Conservation (phyloP, 1,140 invertebrate species). For the Solen grandis region DNA sequence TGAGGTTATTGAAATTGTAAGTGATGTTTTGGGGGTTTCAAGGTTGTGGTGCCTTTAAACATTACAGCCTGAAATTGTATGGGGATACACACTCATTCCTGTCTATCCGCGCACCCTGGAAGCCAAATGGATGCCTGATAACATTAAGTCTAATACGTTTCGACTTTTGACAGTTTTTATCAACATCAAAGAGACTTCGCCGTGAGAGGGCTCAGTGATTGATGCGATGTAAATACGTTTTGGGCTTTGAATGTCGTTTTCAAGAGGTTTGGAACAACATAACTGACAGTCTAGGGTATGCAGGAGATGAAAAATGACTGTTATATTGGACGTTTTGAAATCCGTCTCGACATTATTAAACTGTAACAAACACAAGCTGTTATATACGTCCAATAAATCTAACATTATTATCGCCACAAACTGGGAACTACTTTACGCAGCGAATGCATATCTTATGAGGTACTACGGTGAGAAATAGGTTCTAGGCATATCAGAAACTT, state of each 20-base stretch:
- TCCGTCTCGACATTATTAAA: conserved; percentile 55
- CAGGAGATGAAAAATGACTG: conserved; percentile 54
- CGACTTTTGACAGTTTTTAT: conserved; percentile 61
- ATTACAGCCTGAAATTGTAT: too few relatives aligned
- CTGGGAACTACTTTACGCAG: conserved; percentile 48
- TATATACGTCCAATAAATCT: conserved; percentile 52
- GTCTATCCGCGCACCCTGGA: conserved; percentile 41
- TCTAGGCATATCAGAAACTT: not conserved
- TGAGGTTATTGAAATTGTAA: too few relatives aligned
- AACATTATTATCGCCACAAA: conserved; percentile 46
- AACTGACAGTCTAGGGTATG: conserved; percentile 46
- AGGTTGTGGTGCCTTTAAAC: too few relatives aligned
- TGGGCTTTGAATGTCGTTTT: conserved; percentile 53
- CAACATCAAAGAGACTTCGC: conserved; percentile 52
- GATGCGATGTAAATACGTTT: conserved; percentile 55
- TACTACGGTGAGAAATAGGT: not conserved
- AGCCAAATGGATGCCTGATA: conserved; percentile 55
- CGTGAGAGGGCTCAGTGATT: conserved; percentile 47
- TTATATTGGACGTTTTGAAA: conserved; percentile 60
- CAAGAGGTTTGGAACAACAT: conserved; percentile 56
- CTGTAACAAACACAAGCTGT: conserved; percentile 49
- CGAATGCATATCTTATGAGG: not conserved
- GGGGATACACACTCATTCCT: conserved; percentile 47
- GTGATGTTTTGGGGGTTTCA: too few relatives aligned
- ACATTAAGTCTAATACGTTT: conserved; percentile 54